phyloP scores from a whole-genome alignment of 1,140 invertebrate species.

The Lasioglossum baleicum region DNA sequence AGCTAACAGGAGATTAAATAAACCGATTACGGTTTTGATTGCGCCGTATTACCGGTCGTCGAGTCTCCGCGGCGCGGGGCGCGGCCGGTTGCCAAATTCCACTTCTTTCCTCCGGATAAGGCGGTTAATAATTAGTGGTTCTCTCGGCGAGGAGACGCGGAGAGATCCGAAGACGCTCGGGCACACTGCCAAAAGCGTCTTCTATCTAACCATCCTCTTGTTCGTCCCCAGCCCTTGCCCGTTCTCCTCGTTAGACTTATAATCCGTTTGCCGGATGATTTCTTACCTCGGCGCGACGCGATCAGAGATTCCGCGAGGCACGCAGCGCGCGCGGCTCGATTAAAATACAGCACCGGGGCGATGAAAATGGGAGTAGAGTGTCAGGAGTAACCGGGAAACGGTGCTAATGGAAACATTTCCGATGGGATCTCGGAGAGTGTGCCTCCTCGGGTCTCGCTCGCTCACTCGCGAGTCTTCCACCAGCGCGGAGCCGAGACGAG shows the following conservation, averaged over 20 bases:
- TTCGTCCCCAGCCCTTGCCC: background rate
- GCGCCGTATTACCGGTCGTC: slow-evolving; percentile 23
- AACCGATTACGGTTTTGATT: slow-evolving; percentile 52
- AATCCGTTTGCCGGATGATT: slow-evolving; percentile 59
- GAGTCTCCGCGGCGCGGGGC: background rate
- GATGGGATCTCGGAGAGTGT: slow-evolving; percentile 10
- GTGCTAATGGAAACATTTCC: slow-evolving; percentile 41
- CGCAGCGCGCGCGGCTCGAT: slow-evolving; percentile 5
- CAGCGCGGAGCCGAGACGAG: background rate
- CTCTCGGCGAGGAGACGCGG: background rate
- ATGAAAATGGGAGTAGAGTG: slow-evolving; percentile 22
- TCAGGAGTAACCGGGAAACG: slow-evolving; percentile 18
- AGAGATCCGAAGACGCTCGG: slow-evolving; percentile 25
- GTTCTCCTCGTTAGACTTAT: slow-evolving; percentile 45
- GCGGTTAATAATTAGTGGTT: slow-evolving; percentile 62
- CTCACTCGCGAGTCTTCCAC: background rate
- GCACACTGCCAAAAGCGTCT: slow-evolving; percentile 48
- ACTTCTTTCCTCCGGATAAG: slow-evolving; percentile 50
- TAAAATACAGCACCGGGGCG: slow-evolving; percentile 21
- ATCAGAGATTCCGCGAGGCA: background rate
- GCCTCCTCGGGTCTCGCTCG: too few species aligned
- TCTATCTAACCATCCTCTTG: background rate
- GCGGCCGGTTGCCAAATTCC: slow-evolving; percentile 25
- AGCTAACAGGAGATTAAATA: slow-evolving; percentile 32
- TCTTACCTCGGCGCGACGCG: slow-evolving; percentile 2